A percentile compares a stretch with the other conserved stretches of the same genome.
These are phyloP conservation scores for Cyclina sinensis DNA, from an alignment of 1,140 invertebrate genomes.

Conservation along the genomic window DNA sequence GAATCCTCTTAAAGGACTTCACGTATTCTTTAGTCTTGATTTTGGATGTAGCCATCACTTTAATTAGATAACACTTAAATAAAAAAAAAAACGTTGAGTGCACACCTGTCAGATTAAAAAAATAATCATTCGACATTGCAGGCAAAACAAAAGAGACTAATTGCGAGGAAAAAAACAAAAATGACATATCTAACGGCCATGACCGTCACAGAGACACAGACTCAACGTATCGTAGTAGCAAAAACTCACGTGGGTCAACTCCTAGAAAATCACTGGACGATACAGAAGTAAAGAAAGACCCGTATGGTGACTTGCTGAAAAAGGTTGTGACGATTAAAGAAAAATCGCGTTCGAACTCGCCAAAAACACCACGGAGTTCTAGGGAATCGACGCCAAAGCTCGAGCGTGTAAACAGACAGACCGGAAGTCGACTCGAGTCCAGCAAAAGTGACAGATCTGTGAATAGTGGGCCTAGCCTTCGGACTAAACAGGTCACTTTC, in stretches of 20 bases:
- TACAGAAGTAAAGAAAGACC: slow-evolving; percentile 42
- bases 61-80: no score
- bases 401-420: slow-evolving; percentile 6
- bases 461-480: slow-evolving; percentile 28
- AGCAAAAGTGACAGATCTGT: background rate
- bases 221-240: background rate
- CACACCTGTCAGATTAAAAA: no score
- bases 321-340: background rate
- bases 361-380: background rate
- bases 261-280: background rate
- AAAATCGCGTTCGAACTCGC: slow-evolving; percentile 49
- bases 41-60: no score
- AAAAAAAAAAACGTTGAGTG: no score
- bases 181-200: background rate
- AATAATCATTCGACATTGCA: background rate
- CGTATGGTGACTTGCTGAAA: slow-evolving; percentile 47
- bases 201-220: background rate
- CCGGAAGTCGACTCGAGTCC: background rate
- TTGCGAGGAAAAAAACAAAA: background rate
- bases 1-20: no score
- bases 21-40: no score
- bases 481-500: slow-evolving; percentile 59
- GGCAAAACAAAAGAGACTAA: slow-evolving; percentile 27
- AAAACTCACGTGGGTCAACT: background rate
- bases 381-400: slow-evolving; percentile 31